Percentiles rank a stretch among this genome's conserved stretches.
These are phyloP conservation scores for Carassius auratus DNA, from an alignment of 2,113 vertebrate genomes.

Conservation along the genomic window DNA sequence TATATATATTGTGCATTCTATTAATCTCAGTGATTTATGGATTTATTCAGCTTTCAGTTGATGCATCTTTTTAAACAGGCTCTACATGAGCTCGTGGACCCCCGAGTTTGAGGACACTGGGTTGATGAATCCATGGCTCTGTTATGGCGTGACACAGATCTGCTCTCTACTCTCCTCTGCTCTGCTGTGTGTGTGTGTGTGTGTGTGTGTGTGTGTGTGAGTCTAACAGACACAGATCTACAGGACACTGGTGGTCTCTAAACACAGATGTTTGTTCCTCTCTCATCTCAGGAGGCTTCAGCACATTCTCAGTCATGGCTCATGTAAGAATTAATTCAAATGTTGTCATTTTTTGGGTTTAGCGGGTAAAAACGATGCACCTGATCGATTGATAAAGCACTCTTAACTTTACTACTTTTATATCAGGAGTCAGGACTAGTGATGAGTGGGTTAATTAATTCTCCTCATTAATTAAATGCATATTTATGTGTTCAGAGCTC, in stretches of 20 bases:
- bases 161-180: constrained; percentile 46
- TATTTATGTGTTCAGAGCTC: constrained; percentile 21
- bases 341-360: neutral
- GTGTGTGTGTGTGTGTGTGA: neutral
- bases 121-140: constrained; percentile 22
- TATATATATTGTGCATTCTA: no score
- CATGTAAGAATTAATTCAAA: no score
- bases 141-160: constrained; percentile 27
- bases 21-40: no score
- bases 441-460: neutral
- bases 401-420: neutral
- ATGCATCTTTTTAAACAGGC: no score
- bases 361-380: no score
- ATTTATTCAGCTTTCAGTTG: no score
- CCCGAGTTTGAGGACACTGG: neutral
- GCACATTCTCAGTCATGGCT: no score
- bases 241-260: no score
- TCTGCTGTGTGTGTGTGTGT: constrained; percentile 6
- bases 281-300: no score
- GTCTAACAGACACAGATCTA: no score
- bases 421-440: neutral
- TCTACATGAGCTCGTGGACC: neutral
- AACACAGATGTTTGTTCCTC: no score
- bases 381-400: neutral
- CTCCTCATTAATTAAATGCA: neutral